Conservation (phyloP, 2,113 vertebrate species). For the Menidia beryllina region DNA sequence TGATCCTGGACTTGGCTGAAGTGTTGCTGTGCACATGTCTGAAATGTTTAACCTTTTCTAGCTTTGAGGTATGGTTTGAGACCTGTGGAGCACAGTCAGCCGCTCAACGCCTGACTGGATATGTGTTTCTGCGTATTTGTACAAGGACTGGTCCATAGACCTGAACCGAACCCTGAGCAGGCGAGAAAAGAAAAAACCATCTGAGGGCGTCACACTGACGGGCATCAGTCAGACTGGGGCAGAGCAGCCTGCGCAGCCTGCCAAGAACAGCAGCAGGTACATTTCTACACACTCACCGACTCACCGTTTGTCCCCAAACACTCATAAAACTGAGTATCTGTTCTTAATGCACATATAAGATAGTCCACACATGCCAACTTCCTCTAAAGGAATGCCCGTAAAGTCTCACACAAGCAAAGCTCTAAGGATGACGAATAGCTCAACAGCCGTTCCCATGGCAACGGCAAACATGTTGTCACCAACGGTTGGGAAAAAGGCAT, state of each 20-base stretch:
- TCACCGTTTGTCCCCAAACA: conserved; percentile 10
- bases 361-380: not conserved
- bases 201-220: conserved; percentile 92
- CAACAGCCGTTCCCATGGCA: conserved; percentile 11
- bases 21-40: conserved; percentile 39
- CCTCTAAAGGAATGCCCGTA: conserved; percentile 33
- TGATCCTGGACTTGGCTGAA: conserved; percentile 10
- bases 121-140: conserved; percentile 28
- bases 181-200: conserved; percentile 91
- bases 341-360: not conserved
- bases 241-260: conserved; percentile 84
- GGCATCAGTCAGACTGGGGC: conserved; percentile 90
- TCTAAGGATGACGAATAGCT: conserved; percentile 33
- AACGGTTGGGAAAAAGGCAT: conserved; percentile 48
- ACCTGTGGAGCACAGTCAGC: not conserved
- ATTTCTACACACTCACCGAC: conserved; percentile 6
- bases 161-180: conserved; percentile 93
- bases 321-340: conserved; percentile 6
- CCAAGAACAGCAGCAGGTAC: conserved; percentile 88
- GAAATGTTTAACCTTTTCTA: conserved; percentile 12
- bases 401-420: conserved; percentile 24
- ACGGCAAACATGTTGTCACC: conserved; percentile 56
- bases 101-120: not conserved
- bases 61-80: conserved; percentile 16
- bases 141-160: conserved; percentile 94